Base-by-base conservation (phyloP, 2,888 invertebrate species). In the Agrotis clavis region DNA sequence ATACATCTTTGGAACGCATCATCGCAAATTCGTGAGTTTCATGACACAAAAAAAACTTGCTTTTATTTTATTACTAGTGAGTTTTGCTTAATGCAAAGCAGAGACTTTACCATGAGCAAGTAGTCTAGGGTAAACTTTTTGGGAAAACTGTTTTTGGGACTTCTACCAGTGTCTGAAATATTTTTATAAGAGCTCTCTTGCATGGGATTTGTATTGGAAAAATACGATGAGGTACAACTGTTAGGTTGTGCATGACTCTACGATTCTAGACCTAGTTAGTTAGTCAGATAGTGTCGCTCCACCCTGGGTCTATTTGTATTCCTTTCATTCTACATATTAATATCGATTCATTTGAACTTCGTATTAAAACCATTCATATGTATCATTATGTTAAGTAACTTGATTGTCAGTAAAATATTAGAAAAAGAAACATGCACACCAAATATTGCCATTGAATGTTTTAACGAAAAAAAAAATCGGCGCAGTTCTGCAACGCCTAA, bases 321-420 rank as follows among this genome's bases (percentile, higher is more conserved):
- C 59, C 60, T 54, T 69, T 59, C 50, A 56, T 79, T 64, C 18
- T 65, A 25, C 25, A 25, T 25, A 30, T 41, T 62, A 14, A 14
- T 6, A n/a, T 54, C 19, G 57, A 66, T 48, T 9, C 1, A 16
- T 54, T 66, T 50, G 57, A 59, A 57, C n/a, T n/a, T 57, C n/a
- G 6, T n/a, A 18, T 9, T 30, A 18, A 5, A 13, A 30, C 30
- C 18, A 30, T 41, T 41, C 41, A 41, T 11, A 41, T 56, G 18
- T 1, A 13, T 2, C 2, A 57, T 30, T 41, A 41, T 41, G 11
- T 41, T 41, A 41, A 11, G 11, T 7, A 35, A 35, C 35, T 41
- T 41, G 0, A 41, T 41, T 2, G 41, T 41, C 9, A 41, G 9
- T 41, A 11, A 41, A 41, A 11, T 11, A 41, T 41, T 41, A 11